Evolutionary conservation across 2,888 invertebrate species (phyloP).

Genomic region (Mamestra brassicae): DNA sequence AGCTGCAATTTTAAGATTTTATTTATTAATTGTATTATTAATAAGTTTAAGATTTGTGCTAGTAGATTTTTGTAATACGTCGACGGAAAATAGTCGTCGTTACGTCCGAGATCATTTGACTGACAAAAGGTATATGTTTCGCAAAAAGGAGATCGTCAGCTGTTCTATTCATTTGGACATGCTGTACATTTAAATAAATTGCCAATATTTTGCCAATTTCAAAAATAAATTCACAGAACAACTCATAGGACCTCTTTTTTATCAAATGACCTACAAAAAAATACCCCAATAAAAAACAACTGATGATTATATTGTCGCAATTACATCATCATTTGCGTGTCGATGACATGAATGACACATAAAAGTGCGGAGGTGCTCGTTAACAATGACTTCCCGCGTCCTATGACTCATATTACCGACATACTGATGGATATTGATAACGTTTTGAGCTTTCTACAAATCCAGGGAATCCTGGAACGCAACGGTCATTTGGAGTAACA

Average conservation of each 20-base stretch:
- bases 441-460: background rate
- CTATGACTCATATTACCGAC: conserved; percentile 46
- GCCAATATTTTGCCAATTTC: too few relatives aligned
- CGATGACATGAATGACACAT: conserved; percentile 50
- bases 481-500: too few relatives aligned
- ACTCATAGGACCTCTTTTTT: background rate
- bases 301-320: conserved; percentile 31
- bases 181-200: too few relatives aligned
- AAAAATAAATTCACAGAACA: too few relatives aligned
- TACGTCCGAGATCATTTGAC: too few relatives aligned
- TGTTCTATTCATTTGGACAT: too few relatives aligned
- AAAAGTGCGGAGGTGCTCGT: conserved; percentile 62
- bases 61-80: background rate
- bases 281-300: background rate
- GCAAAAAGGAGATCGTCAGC: too few relatives aligned
- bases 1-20: too few relatives aligned
- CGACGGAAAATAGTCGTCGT: too few relatives aligned
- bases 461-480: background rate
- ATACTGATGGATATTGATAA: conserved; percentile 49
- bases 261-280: background rate
- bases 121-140: too few relatives aligned
- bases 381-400: conserved; percentile 55
- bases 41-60: background rate
- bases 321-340: conserved; percentile 41
- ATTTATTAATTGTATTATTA: too few relatives aligned